A percentile compares a stretch with the other conserved stretches of the same genome.
Conservation (phyloP, 1,140 invertebrate species). For the Copidosoma floridanum region DNA sequence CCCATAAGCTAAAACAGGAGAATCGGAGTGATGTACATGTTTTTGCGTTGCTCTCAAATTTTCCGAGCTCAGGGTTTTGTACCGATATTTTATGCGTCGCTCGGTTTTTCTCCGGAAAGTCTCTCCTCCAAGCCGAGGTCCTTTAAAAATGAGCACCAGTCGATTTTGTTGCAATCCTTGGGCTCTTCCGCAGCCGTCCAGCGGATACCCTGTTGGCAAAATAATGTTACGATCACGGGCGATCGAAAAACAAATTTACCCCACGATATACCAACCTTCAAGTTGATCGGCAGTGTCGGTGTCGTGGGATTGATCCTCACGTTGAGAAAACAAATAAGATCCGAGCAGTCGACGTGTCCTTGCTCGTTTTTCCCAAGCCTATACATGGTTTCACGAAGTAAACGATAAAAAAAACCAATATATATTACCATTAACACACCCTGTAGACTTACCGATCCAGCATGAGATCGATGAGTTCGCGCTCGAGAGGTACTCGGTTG, state of each 20-base stretch:
- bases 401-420: too few relatives aligned
- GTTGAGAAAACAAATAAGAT: slow-evolving; percentile 63
- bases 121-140: slow-evolving; percentile 52
- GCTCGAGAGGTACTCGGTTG: slow-evolving; percentile 65
- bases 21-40: too few relatives aligned
- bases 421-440: too few relatives aligned
- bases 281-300: slow-evolving; percentile 56
- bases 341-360: slow-evolving; percentile 61
- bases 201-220: neutral
- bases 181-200: neutral
- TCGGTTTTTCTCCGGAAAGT: too few relatives aligned
- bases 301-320: slow-evolving; percentile 58
- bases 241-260: neutral
- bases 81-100: too few relatives aligned
- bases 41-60: too few relatives aligned
- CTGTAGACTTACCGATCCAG: slow-evolving; percentile 68
- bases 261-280: too few relatives aligned
- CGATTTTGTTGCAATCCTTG: slow-evolving; percentile 42
- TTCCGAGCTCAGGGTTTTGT: too few relatives aligned
- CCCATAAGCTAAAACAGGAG: neutral
- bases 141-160: slow-evolving; percentile 57
- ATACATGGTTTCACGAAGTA: neutral
- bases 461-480: slow-evolving; percentile 67
- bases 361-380: slow-evolving; percentile 62
- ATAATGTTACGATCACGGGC: too few relatives aligned